phyloP scores from a whole-genome alignment of 2,113 vertebrate species.

The Paedocypris sp. region DNA sequence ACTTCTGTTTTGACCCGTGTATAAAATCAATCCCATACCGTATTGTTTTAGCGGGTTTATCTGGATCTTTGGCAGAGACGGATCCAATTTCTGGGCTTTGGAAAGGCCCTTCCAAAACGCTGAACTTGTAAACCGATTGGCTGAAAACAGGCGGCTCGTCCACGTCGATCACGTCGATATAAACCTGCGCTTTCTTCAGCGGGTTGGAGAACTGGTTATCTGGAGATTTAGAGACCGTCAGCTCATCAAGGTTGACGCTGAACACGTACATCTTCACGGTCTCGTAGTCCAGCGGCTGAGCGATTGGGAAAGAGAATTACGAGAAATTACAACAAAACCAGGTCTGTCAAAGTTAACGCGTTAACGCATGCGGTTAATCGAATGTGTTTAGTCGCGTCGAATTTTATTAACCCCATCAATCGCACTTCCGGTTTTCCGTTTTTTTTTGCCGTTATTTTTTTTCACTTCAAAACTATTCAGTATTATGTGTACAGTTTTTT shows the following conservation, averaged over 20 bases:
- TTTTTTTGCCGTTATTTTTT: too few species aligned
- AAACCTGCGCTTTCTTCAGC: constrained; percentile 46
- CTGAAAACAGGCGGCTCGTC: constrained; percentile 81
- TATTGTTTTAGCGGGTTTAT: constrained; percentile 57
- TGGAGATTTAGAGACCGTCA: constrained; percentile 15
- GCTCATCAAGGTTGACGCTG: constrained; percentile 41
- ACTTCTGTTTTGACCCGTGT: neutral
- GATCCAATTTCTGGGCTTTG: constrained; percentile 54
- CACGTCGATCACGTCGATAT: constrained; percentile 69
- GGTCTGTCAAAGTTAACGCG: too few species aligned
- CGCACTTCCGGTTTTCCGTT: too few species aligned
- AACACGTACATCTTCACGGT: constrained; percentile 42
- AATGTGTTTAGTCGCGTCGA: too few species aligned
- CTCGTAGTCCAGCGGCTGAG: constrained; percentile 80
- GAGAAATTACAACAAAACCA: too few species aligned
- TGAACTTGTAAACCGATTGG: constrained; percentile 62
- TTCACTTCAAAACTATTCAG: too few species aligned
- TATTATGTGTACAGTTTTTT: too few species aligned
- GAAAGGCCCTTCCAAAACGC: constrained; percentile 58
- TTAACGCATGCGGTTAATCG: too few species aligned
- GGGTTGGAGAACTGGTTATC: constrained; percentile 34
- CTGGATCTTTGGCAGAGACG: constrained; percentile 70
- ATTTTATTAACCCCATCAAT: too few species aligned
- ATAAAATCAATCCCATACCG: constrained; percentile 50
- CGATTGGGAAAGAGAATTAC: neutral